Evolutionary conservation across 2,113 vertebrate species (phyloP).

Genomic region (Propithecus coquereli): DNA sequence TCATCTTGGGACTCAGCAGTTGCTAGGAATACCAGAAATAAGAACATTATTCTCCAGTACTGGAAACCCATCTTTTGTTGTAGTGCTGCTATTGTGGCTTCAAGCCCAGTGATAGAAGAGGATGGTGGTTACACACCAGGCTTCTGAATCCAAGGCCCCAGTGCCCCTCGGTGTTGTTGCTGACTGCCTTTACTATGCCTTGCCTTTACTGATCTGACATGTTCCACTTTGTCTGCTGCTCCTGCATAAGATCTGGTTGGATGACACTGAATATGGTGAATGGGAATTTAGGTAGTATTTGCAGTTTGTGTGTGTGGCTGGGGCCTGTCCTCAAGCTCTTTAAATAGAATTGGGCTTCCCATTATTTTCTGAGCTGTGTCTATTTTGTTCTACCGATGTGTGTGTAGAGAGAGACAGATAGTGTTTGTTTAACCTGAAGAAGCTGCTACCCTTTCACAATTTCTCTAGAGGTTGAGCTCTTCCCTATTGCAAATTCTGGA

Average conservation of each 20-base stretch:
- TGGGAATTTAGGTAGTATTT: background rate
- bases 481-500: constrained; percentile 41
- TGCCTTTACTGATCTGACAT: background rate
- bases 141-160: background rate
- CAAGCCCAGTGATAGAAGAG: background rate
- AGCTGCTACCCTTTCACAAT: constrained; percentile 22
- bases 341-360: background rate
- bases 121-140: background rate
- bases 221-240: background rate
- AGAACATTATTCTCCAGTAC: background rate
- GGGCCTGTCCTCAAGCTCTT: background rate
- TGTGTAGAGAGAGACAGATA: background rate
- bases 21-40: background rate
- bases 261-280: background rate
- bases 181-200: background rate
- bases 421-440: constrained; percentile 37
- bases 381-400: constrained; percentile 10
- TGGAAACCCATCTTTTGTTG: background rate
- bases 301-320: background rate
- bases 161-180: too few species aligned
- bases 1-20: background rate
- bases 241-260: background rate
- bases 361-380: constrained; percentile 20
- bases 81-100: background rate
- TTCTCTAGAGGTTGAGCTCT: constrained; percentile 21